These are phyloP conservation scores for Edolisoma coerulescens DNA, from an alignment of 2,113 vertebrate species.

Conservation along the genomic window DNA sequence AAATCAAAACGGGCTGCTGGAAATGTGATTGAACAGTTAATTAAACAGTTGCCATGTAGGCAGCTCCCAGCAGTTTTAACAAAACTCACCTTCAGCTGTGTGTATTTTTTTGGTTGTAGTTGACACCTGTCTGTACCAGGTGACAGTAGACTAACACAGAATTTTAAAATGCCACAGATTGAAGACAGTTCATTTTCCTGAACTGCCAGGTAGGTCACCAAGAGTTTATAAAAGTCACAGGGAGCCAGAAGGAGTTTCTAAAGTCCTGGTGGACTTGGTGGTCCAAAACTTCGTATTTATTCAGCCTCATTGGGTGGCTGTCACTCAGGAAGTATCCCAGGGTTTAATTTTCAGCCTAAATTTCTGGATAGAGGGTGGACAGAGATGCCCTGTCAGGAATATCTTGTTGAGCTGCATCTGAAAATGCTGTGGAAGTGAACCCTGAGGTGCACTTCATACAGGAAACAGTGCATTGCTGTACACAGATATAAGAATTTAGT, in stretches of 20 bases:
- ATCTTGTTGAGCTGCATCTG: not conserved
- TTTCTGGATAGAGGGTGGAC: not conserved
- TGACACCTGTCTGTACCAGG: not conserved
- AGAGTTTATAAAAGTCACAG: not conserved
- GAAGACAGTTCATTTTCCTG: not conserved
- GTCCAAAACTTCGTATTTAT: not conserved
- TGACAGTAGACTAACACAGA: not conserved
- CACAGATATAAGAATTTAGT: accelerated
- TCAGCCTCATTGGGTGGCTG: not conserved
- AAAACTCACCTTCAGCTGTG: not conserved
- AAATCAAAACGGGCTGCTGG: not conserved
- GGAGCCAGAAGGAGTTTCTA: not conserved
- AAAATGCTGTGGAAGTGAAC: not conserved
- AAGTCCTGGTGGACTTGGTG: not conserved
- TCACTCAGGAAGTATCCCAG: not conserved
- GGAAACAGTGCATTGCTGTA: not conserved
- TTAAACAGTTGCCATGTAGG: not conserved
- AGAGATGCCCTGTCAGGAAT: not conserved
- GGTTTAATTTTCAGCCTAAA: not conserved
- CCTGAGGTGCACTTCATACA: accelerated
- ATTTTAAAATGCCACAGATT: not conserved
- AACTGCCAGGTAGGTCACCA: not conserved
- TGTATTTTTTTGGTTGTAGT: not conserved
- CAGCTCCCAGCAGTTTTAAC: not conserved
- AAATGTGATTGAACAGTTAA: not conserved